These are phyloP conservation scores for Leptinotarsa defecta DNA, from an alignment of 1,140 invertebrate genomes.

Conservation along the genomic window DNA sequence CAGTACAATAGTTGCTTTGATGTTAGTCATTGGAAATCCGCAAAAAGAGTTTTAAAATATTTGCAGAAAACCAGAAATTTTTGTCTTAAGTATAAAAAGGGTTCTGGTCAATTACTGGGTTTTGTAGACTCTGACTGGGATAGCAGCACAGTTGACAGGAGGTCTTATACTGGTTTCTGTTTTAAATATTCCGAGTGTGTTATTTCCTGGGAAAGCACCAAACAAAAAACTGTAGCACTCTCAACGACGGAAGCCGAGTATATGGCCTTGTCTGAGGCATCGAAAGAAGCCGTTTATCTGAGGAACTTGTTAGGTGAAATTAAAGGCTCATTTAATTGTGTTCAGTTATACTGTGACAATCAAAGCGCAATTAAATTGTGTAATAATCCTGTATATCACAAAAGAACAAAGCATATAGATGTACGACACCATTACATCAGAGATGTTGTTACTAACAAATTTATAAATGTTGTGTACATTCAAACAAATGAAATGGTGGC, in stretches of 20 bases:
- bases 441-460: slow-evolving; percentile 31
- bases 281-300: slow-evolving; percentile 47
- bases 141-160: slow-evolving; percentile 37
- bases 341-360: slow-evolving; percentile 51
- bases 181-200: slow-evolving; percentile 41
- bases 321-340: slow-evolving; percentile 11
- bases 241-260: slow-evolving; percentile 54
- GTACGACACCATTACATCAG: slow-evolving; percentile 51
- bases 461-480: background rate
- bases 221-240: slow-evolving; percentile 49
- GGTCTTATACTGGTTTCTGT: slow-evolving; percentile 48
- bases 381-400: slow-evolving; percentile 48
- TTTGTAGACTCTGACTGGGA: slow-evolving; percentile 44
- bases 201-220: slow-evolving; percentile 49
- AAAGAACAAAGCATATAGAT: slow-evolving; percentile 52
- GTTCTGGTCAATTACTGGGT: slow-evolving; percentile 39
- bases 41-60: slow-evolving; percentile 56
- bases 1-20: slow-evolving; percentile 51
- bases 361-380: slow-evolving; percentile 51
- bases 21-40: slow-evolving; percentile 51
- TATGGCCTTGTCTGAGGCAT: slow-evolving; percentile 44
- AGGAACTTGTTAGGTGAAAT: slow-evolving; percentile 33
- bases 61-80: slow-evolving; percentile 52
- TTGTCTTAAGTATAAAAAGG: slow-evolving; percentile 30
- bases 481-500: slow-evolving; percentile 8